These are phyloP conservation scores for Empis livida DNA, from an alignment of 2,888 invertebrate species.

Conservation along the genomic window DNA sequence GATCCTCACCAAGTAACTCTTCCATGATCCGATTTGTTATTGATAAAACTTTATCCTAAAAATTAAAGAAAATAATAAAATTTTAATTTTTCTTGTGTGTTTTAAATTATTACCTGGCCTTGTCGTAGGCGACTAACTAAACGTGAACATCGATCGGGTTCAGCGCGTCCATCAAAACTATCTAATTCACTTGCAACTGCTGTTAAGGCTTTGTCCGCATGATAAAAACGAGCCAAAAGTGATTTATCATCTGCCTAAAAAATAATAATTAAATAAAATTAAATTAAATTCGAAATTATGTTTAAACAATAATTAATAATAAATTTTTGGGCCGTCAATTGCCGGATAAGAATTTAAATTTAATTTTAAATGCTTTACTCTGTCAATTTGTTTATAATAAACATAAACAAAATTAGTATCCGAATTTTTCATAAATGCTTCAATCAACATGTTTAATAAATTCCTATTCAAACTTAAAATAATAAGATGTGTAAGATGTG, in stretches of 20 bases:
- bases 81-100: not conserved
- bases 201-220: constrained; percentile 93
- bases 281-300: too few relatives aligned
- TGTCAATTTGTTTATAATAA: too few relatives aligned
- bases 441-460: too few relatives aligned
- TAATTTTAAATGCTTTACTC: too few relatives aligned
- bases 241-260: constrained; percentile 86
- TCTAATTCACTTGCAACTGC: constrained; percentile 92
- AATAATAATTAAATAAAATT: constrained; percentile 6
- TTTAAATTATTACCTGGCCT: constrained; percentile 52
- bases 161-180: constrained; percentile 97
- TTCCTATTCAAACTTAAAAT: too few relatives aligned
- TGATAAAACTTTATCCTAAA: constrained; percentile 71
- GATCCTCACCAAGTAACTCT: constrained; percentile 70
- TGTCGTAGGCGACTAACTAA: constrained; percentile 90
- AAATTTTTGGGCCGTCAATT: too few relatives aligned
- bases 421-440: too few relatives aligned
- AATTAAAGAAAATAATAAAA: not conserved
- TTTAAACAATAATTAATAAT: too few relatives aligned
- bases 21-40: constrained; percentile 95
- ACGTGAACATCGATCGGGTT: constrained; percentile 90
- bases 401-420: too few relatives aligned
- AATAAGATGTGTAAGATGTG: too few relatives aligned
- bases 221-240: constrained; percentile 90
- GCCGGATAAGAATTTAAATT: too few relatives aligned